phyloP scores from a whole-genome alignment of 2,113 vertebrate species.

The Chascanopsetta lugubris region DNA sequence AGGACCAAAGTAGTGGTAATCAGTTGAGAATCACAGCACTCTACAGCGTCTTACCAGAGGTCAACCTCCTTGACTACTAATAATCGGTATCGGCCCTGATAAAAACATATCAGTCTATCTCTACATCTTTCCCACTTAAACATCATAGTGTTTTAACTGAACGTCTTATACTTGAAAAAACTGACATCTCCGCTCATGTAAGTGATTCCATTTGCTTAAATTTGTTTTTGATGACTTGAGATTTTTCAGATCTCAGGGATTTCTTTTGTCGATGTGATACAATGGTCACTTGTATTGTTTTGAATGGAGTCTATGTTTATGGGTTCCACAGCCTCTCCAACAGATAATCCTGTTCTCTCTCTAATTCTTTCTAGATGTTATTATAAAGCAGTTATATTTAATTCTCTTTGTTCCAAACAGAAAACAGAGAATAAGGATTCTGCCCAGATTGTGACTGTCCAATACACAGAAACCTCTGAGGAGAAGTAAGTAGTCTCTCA shows the following conservation, averaged over 20 bases:
- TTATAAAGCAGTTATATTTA: constrained; percentile 5
- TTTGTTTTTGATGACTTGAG: constrained; percentile 1
- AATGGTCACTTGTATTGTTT: neutral
- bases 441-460: constrained; percentile 87
- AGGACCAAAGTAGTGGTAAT: too few relatives aligned
- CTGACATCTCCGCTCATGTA: constrained; percentile 5
- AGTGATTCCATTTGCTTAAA: constrained; percentile 4
- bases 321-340: neutral
- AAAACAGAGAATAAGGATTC: constrained; percentile 80
- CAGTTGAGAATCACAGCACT: too few relatives aligned
- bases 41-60: too few relatives aligned
- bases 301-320: constrained; percentile 11
- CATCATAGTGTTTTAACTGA: neutral
- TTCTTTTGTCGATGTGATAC: neutral
- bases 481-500: constrained; percentile 79
- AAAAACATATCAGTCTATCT: too few relatives aligned
- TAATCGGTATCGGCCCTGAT: too few relatives aligned
- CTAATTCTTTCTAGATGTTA: constrained; percentile 7
- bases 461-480: constrained; percentile 84
- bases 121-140: too few relatives aligned
- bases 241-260: neutral
- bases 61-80: too few relatives aligned
- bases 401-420: constrained; percentile 69
- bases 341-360: neutral
- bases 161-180: neutral